phyloP scores from a whole-genome alignment of 2,113 vertebrate genomes.

The Tursiops truncatus region DNA sequence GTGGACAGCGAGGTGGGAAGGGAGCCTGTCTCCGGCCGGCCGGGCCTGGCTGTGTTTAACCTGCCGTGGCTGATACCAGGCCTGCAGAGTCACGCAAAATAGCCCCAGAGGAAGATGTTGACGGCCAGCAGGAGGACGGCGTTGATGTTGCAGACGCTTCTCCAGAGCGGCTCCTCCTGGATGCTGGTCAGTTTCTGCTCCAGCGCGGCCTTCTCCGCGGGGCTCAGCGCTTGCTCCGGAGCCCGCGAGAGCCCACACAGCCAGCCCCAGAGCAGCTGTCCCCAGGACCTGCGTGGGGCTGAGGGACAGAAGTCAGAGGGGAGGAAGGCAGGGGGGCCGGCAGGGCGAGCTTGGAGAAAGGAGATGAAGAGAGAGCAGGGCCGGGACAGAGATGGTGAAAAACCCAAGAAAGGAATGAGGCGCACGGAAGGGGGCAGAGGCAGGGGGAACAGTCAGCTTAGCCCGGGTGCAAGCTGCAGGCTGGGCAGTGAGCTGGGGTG shows the following conservation, averaged over 20 bases:
- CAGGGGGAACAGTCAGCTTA: accelerated
- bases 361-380: background rate
- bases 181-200: conserved; percentile 87
- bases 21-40: background rate
- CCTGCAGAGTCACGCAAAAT: conserved; percentile 77
- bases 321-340: accelerated
- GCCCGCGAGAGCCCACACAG: conserved; percentile 86
- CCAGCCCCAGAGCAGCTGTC: conserved; percentile 83
- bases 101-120: conserved; percentile 95
- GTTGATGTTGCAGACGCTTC: conserved; percentile 86
- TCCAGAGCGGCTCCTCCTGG: conserved; percentile 89
- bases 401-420: background rate
- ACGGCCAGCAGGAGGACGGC: conserved; percentile 88
- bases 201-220: conserved; percentile 78
- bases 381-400: background rate
- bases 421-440: accelerated
- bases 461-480: background rate
- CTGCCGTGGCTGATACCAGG: background rate
- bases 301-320: background rate
- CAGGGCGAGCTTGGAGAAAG: background rate
- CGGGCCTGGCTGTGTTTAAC: background rate
- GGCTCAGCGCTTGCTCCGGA: conserved; percentile 66
- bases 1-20: background rate
- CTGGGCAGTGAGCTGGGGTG: background rate
- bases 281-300: conserved; percentile 75